Conservation (phyloP, 2,797 vertebrate genomes). For the Mycteria americana region DNA sequence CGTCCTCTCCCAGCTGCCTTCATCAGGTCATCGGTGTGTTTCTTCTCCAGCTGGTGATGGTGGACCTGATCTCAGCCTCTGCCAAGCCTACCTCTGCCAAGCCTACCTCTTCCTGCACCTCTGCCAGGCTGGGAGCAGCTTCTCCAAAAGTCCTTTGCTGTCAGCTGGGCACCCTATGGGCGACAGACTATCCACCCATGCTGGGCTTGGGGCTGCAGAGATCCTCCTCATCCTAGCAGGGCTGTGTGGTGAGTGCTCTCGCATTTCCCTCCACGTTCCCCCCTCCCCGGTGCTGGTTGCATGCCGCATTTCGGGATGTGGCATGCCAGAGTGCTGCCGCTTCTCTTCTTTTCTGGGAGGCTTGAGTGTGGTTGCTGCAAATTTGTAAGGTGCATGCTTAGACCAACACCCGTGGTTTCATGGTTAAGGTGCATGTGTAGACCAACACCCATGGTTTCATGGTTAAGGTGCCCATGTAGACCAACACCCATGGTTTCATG, state of each 20-base stretch:
- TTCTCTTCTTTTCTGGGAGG: not conserved
- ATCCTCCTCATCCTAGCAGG: not conserved
- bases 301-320: rapidly evolving
- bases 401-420: not conserved
- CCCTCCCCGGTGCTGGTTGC: not conserved
- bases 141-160: not conserved
- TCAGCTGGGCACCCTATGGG: not conserved
- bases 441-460: not conserved
- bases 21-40: not conserved
- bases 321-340: not conserved
- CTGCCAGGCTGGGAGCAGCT: not conserved
- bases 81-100: not conserved
- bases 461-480: not conserved
- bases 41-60: not conserved
- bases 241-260: not conserved
- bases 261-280: rapidly evolving
- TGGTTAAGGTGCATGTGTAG: not conserved
- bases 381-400: not conserved
- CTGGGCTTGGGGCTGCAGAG: not conserved
- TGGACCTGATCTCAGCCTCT: not conserved
- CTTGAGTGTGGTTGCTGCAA: not conserved
- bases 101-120: not conserved
- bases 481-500: no score
- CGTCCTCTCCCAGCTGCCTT: not conserved
- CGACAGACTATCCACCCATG: not conserved